phyloP scores from a whole-genome alignment of 2,797 vertebrate genomes.

The Scarus forsteni region DNA sequence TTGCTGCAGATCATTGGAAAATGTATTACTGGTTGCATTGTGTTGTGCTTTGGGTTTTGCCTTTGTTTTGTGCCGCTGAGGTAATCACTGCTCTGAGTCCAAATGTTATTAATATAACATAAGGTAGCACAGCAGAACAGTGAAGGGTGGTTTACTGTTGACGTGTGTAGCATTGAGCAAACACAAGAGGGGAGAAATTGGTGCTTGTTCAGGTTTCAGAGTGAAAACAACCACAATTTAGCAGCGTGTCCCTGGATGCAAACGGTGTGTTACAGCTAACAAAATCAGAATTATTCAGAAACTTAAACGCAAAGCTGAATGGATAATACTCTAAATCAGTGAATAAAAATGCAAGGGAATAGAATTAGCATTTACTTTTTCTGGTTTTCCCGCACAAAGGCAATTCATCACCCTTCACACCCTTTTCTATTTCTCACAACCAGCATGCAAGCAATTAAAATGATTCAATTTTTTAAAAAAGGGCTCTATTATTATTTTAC shows the following conservation, averaged over 20 bases:
- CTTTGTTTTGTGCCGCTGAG: conserved; percentile 69
- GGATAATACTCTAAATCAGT: conserved; percentile 65
- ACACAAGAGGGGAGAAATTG: conserved; percentile 23
- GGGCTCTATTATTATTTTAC: conserved; percentile 16
- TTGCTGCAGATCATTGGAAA: conserved; percentile 93
- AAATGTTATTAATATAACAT: conserved; percentile 80
- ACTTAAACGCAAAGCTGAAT: conserved; percentile 80
- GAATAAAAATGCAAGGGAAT: conserved; percentile 53
- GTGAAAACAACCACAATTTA: conserved; percentile 31
- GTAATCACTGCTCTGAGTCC: conserved; percentile 86
- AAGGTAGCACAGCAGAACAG: conserved; percentile 43
- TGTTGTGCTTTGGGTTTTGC: conserved; percentile 52
- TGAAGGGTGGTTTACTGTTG: conserved; percentile 32
- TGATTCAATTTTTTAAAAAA: conserved; percentile 45
- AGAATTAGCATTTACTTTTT: conserved; percentile 29
- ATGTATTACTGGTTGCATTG: conserved; percentile 76
- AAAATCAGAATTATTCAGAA: conserved; percentile 20
- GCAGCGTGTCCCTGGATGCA: background rate
- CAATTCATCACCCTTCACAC: conserved; percentile 46
- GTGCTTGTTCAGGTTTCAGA: conserved; percentile 31
- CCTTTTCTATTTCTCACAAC: conserved; percentile 43
- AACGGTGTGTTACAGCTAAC: conserved; percentile 7
- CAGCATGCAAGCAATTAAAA: conserved; percentile 54
- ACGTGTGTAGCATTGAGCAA: conserved; percentile 20
- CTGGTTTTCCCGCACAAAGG: conserved; percentile 42